Percentiles rank a stretch among this genome's conserved stretches.
phyloP scores from a whole-genome alignment of 1,140 invertebrate genomes.

The Battus philenor region DNA sequence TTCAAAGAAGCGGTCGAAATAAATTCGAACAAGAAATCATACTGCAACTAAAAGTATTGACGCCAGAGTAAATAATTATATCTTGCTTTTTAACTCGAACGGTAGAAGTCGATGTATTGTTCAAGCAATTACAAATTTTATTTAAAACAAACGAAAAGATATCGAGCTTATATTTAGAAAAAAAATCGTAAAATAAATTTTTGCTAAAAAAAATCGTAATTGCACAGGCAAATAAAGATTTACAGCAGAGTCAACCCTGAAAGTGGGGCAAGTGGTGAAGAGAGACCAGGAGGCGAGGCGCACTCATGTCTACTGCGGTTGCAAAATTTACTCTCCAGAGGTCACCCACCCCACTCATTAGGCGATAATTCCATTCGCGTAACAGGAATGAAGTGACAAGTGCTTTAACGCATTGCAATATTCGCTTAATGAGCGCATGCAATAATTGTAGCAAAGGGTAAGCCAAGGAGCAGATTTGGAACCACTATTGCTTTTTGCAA shows the following conservation, averaged over 20 bases:
- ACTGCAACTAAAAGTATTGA: too few species aligned
- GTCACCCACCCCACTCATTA: constrained; percentile 52
- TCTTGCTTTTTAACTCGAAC: too few species aligned
- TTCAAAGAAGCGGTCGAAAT: too few species aligned
- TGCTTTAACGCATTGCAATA: constrained; percentile 18
- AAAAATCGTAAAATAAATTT: neutral
- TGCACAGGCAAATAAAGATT: neutral
- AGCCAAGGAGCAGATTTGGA: constrained; percentile 7
- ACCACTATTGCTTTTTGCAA: too few species aligned
- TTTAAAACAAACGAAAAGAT: too few species aligned
- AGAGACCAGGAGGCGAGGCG: constrained; percentile 27
- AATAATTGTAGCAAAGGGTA: constrained; percentile 10
- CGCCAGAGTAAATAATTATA: too few species aligned
- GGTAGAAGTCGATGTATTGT: too few species aligned
- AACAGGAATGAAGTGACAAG: constrained; percentile 23
- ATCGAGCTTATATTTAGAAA: neutral
- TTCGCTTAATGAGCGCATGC: constrained; percentile 13
- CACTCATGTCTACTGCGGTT: constrained; percentile 45
- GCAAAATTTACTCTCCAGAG: constrained; percentile 45
- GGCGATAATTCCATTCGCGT: constrained; percentile 34
- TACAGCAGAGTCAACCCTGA: constrained; percentile 29
- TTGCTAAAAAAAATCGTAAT: neutral
- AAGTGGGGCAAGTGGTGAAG: constrained; percentile 20
- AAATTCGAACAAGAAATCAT: too few species aligned
- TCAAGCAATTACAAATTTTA: too few species aligned